phyloP scores from a whole-genome alignment of 1,140 invertebrate genomes.

The Sinella curviseta region DNA sequence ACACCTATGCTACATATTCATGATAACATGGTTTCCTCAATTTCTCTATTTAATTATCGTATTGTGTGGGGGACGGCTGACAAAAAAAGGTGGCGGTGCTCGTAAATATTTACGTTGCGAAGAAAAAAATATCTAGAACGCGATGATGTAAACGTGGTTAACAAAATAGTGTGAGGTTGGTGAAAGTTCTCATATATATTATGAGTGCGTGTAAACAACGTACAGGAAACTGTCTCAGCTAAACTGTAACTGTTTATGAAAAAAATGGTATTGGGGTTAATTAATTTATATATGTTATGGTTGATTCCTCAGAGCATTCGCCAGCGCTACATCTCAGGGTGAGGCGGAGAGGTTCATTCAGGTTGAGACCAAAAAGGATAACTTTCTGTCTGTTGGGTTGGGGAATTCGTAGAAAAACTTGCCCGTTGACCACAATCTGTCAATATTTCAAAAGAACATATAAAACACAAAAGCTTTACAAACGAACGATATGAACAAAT shows the following conservation, averaged over 20 bases:
- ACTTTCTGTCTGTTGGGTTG: slow-evolving; percentile 50
- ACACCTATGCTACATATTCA: no score
- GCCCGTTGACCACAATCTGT: slow-evolving; percentile 52
- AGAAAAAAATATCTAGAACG: no score
- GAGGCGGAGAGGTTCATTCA: slow-evolving; percentile 44
- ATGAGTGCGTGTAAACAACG: no score
- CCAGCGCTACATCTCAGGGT: slow-evolving; percentile 39
- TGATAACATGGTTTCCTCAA: no score
- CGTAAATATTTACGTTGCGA: background rate
- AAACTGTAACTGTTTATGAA: no score
- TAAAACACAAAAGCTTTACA: background rate
- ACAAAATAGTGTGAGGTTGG: no score
- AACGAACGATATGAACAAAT: background rate
- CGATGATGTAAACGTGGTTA: no score
- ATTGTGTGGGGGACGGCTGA: background rate
- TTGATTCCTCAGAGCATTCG: slow-evolving; percentile 33
- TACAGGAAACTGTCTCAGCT: no score
- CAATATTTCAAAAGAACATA: slow-evolving; percentile 4
- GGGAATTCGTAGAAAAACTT: slow-evolving; percentile 47
- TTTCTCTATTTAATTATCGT: no score
- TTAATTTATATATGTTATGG: slow-evolving; percentile 35
- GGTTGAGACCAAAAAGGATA: slow-evolving; percentile 50
- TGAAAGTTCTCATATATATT: no score
- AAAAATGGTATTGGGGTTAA: background rate
- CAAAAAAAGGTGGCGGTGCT: background rate